Conservation (phyloP, 2,113 vertebrate genomes). For the Otus sunia region DNA sequence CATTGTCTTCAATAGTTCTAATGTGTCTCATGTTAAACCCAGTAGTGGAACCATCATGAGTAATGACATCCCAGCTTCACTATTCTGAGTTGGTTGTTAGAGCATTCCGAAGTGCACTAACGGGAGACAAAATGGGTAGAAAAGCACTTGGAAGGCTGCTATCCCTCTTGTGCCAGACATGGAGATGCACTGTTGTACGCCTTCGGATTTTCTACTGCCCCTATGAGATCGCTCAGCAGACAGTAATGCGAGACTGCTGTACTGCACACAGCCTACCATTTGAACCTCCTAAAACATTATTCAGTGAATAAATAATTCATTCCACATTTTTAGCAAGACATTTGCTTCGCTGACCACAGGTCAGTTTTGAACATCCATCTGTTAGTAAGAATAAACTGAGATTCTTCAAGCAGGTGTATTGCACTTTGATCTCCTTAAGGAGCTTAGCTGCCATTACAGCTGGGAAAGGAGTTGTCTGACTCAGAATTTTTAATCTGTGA, state of each 20-base stretch:
- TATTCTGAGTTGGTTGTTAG: neutral
- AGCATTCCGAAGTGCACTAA: neutral
- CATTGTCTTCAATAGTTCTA: neutral
- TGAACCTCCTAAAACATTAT: neutral
- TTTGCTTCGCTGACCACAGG: neutral
- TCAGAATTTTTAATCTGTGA: neutral
- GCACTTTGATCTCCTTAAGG: neutral
- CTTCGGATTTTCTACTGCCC: accelerated
- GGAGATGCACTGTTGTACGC: accelerated
- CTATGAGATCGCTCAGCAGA: too few relatives aligned
- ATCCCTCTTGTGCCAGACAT: neutral
- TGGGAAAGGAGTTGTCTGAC: neutral
- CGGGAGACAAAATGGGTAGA: neutral
- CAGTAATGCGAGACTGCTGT: neutral
- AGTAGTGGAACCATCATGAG: neutral
- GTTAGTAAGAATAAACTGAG: neutral
- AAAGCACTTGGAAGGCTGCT: neutral
- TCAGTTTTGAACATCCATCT: neutral
- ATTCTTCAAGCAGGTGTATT: neutral
- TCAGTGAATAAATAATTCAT: neutral
- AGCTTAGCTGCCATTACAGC: neutral
- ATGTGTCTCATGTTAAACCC: neutral
- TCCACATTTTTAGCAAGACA: neutral
- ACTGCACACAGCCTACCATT: too few relatives aligned
- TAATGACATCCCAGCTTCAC: neutral